phyloP scores from a whole-genome alignment of 2,797 vertebrate genomes.

The Prionace glauca region DNA sequence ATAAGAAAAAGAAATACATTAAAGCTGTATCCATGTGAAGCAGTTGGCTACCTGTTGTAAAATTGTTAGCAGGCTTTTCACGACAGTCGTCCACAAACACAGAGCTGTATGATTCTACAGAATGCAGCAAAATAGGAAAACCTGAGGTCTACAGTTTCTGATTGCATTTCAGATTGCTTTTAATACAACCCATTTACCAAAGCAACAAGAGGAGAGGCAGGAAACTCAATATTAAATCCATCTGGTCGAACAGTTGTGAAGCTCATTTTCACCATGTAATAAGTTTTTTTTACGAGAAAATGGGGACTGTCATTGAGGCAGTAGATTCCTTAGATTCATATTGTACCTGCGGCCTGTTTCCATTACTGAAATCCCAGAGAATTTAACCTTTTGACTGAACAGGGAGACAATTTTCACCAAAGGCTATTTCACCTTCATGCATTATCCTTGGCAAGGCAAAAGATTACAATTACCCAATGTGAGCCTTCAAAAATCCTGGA shows the following conservation, averaged over 20 bases:
- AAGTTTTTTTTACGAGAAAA: constrained; percentile 28
- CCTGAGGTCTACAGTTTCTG: constrained; percentile 1
- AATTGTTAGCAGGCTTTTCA: not conserved
- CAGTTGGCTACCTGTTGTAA: not conserved
- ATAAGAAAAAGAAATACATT: not conserved
- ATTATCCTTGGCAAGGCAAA: not conserved
- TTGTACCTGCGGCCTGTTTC: constrained; percentile 21
- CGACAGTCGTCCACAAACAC: constrained; percentile 12
- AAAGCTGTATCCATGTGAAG: not conserved
- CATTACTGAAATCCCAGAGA: constrained; percentile 29
- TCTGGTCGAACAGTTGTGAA: not conserved
- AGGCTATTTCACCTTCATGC: not conserved
- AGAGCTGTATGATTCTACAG: not conserved
- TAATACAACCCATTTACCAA: constrained; percentile 29
- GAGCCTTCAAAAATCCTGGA: not conserved
- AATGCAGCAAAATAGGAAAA: constrained; percentile 14
- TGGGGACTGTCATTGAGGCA: not conserved
- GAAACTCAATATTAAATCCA: constrained; percentile 21
- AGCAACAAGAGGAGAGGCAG: constrained; percentile 8
- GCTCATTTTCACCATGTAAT: constrained; percentile 34
- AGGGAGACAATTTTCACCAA: not conserved
- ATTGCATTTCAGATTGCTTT: constrained; percentile 16
- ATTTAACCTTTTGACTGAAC: not conserved
- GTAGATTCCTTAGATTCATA: not conserved
- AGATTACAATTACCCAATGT: not conserved